A percentile compares a stretch with the other conserved stretches of the same genome.
phyloP scores from a whole-genome alignment of 2,888 invertebrate species.

The Muscina levida region DNA sequence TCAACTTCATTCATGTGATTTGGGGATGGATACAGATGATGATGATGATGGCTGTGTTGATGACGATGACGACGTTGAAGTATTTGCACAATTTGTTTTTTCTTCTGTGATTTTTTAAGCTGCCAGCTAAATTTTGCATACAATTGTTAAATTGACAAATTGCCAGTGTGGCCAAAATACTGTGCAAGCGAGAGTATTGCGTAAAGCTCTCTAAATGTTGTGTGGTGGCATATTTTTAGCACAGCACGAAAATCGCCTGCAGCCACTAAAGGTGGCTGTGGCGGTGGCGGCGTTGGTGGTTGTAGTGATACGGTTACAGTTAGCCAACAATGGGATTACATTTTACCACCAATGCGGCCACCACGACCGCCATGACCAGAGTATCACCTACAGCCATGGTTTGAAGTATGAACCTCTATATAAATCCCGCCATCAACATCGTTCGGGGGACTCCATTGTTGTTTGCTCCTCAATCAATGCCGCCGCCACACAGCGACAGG shows the following conservation, averaged over 20 bases:
- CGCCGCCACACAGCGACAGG: conserved; percentile 44
- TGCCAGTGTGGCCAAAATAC: conserved; percentile 5
- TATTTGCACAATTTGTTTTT: conserved; percentile 51
- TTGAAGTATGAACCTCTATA: not conserved
- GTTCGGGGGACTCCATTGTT: not conserved
- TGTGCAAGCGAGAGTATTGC: conserved; percentile 32
- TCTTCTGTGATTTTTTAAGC: conserved; percentile 1
- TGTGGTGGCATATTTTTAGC: conserved; percentile 32
- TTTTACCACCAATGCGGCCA: not conserved
- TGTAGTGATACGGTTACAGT: not conserved
- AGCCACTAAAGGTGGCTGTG: not conserved
- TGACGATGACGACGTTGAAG: conserved; percentile 45
- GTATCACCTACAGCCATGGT: not conserved
- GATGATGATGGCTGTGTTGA: not conserved
- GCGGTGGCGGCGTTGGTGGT: not conserved
- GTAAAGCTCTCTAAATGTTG: conserved; percentile 49
- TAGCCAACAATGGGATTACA: conserved; percentile 7
- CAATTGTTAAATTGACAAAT: conserved; percentile 64
- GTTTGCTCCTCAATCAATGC: conserved; percentile 24
- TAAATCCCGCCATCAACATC: conserved; percentile 13
- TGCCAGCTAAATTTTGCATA: conserved; percentile 59
- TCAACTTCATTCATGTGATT: not conserved
- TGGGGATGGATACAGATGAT: not conserved
- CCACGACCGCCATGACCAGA: too few species aligned
- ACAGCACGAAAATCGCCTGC: conserved; percentile 9